Percentiles rank a stretch among this genome's conserved stretches.
Conservation (phyloP, 1,140 invertebrate genomes). For the Campoletis sonorensis region DNA sequence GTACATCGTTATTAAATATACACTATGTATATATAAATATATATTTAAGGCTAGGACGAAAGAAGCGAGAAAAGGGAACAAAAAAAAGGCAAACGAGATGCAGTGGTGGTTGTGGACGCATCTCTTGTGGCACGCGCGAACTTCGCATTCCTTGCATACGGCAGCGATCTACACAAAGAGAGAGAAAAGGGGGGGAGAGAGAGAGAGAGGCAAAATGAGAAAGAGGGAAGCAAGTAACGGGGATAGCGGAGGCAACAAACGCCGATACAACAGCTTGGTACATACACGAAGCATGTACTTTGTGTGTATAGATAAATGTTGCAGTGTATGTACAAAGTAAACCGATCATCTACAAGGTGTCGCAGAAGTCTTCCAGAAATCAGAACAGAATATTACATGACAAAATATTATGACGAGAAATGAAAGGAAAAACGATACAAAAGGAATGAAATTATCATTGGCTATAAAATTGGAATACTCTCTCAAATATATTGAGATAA, state of each 20-base stretch:
- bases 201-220: constrained; percentile 27
- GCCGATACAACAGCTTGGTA: constrained; percentile 12
- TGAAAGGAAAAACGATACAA: too few species aligned
- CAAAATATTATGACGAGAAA: too few species aligned
- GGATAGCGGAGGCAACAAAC: constrained; percentile 13
- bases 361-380: too few species aligned
- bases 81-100: constrained; percentile 18
- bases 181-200: constrained; percentile 18
- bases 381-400: too few species aligned
- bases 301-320: not conserved
- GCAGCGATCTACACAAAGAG: constrained; percentile 26
- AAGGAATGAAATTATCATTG: too few species aligned
- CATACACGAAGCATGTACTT: not conserved
- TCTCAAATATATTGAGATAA: too few species aligned
- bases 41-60: not conserved
- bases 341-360: too few species aligned
- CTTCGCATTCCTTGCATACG: constrained; percentile 51
- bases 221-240: not conserved
- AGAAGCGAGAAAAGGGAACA: not conserved
- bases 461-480: too few species aligned
- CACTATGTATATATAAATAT: not conserved
- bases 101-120: constrained; percentile 19
- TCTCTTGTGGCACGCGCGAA: constrained; percentile 35
- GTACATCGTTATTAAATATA: constrained; percentile 2
- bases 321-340: too few species aligned